A percentile compares a stretch with the other conserved stretches of the same genome.
Evolutionary conservation across 2,113 vertebrate species (phyloP).

Genomic region (cattle (Bos taurus)): ARS-UCD2.0 NC_037339.1:33904001-33904500

Average conservation of each 20-base stretch:
- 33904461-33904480: background rate
- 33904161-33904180: constrained; percentile 6
- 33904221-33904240: background rate
- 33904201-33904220: background rate
- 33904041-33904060: background rate
- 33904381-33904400: background rate
- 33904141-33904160: constrained; percentile 17
- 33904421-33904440: background rate
- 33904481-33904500: background rate
- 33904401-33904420: background rate
- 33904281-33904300: background rate
- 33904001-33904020: background rate
- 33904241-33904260: background rate
- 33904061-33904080: constrained; percentile 1
- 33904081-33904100: background rate
- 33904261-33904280: constrained; percentile 29
- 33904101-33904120: constrained; percentile 10
- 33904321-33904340: background rate
- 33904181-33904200: background rate
- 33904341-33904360: background rate
- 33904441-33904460: background rate
- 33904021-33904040: background rate
- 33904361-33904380: background rate
- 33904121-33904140: background rate
- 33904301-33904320: background rate